Base-by-base conservation (phyloP, 2,888 invertebrate genomes). In the Dryadula phaetusa region DNA sequence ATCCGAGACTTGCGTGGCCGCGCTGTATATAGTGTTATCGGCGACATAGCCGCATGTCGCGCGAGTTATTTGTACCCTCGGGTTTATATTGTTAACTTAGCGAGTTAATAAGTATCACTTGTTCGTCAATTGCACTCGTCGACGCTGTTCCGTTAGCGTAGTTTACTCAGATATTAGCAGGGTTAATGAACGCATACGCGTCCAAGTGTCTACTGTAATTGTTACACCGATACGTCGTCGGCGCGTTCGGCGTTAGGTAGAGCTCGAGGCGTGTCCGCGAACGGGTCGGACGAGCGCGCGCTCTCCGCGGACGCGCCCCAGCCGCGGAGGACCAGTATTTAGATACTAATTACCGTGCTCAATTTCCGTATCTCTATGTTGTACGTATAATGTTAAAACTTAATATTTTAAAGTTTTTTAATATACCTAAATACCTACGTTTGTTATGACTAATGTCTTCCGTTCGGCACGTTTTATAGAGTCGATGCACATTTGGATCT, bases 381-480 rank as follows among this genome's bases (percentile, higher is more conserved):
- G 86, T 92, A 87, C 85, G 82, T 83, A 81, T 88, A 88, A 88
- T 86, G 86, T 91, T 88, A 82, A 86, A 83, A 79, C 73, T 70
- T 84, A 82, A 86, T 83, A 83, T 87, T 90, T 89, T 86, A 82
- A 79, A 84, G 84, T 85, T 80, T 82, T 86, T 74, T 80, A 85
- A 74, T 76, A 69, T 73, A 76, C 68, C 69, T 49, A 71, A 83
- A 81, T 97, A 97, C 95, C 97, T 94, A 95, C 97, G 93, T 98
- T 97, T 94, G 95, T 98, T 93, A 98, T 70, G 67, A 97, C 86
- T 97, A 97, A 93, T 86, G 93, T 93, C 93, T 93, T 93, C 93
- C 93, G 93, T 93, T 93, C 76, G 86, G 90, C 93, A 93, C 93
- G 84, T 87, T 89, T 86, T 85, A 85, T 87, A 87, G 83, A 82